A percentile compares a stretch with the other conserved stretches of the same genome.
Evolutionary conservation across 2,888 invertebrate genomes (phyloP).

Genomic region (Ochlodes sylvanus): DNA sequence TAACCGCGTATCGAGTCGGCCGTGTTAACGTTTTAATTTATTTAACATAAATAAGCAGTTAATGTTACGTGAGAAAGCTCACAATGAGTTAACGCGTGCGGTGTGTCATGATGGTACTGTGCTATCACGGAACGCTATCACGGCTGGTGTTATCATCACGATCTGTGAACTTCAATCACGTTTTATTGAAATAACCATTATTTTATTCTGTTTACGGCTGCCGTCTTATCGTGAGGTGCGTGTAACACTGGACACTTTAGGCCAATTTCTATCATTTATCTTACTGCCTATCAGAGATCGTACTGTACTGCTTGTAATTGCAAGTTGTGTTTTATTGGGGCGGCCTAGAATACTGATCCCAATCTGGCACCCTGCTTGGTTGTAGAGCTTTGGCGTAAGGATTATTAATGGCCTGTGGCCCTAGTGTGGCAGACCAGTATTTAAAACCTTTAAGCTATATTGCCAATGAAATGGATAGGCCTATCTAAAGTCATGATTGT

Average conservation of each 20-base stretch:
- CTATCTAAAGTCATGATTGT: background rate
- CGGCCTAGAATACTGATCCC: no score
- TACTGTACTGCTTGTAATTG: no score
- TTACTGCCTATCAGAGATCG: no score
- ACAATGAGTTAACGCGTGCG: background rate
- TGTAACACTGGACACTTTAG: no score
- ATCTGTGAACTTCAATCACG: background rate
- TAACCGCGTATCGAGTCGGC: no score
- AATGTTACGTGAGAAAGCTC: background rate
- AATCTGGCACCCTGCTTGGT: no score
- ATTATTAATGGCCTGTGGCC: no score
- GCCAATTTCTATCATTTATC: no score
- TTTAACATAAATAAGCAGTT: background rate
- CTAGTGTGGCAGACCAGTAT: no score
- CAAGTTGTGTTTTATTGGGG: no score
- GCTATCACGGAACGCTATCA: background rate
- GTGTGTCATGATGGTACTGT: background rate
- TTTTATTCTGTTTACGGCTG: background rate
- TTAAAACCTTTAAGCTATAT: background rate
- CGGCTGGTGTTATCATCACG: background rate
- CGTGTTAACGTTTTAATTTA: no score
- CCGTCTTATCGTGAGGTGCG: background rate
- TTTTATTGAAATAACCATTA: background rate
- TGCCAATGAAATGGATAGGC: background rate
- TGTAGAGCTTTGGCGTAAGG: no score